These are phyloP conservation scores for Lepus timidus DNA, from an alignment of 2,113 vertebrate species.

Conservation along the genomic window DNA sequence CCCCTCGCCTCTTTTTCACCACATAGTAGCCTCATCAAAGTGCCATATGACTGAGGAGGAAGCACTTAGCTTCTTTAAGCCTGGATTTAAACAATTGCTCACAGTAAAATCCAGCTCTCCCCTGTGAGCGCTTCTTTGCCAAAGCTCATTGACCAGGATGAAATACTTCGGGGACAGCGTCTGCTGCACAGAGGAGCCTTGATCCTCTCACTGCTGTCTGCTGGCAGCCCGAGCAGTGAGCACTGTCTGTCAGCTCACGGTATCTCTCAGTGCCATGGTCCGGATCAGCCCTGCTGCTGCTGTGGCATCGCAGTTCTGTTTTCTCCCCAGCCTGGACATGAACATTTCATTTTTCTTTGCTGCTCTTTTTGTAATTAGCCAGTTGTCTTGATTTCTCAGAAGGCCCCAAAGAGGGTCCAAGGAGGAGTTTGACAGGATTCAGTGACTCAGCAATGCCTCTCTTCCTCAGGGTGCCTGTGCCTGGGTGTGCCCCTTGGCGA, in stretches of 20 bases:
- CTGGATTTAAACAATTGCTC: constrained; percentile 84
- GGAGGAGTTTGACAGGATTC: background rate
- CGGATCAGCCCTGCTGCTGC: constrained; percentile 75
- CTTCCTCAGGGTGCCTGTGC: background rate
- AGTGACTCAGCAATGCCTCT: background rate
- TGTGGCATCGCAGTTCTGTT: background rate
- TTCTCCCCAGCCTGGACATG: constrained; percentile 3
- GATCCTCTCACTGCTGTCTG: constrained; percentile 78
- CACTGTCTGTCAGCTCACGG: constrained; percentile 75
- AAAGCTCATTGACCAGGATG: constrained; percentile 80
- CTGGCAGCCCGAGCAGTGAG: constrained; percentile 76
- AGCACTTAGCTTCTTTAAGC: constrained; percentile 81
- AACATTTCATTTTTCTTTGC: constrained; percentile 39
- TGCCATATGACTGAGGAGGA: background rate
- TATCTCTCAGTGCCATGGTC: constrained; percentile 61
- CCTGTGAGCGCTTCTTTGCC: constrained; percentile 73
- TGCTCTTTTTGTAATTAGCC: constrained; percentile 34
- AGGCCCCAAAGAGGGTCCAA: background rate
- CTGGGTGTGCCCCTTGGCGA: background rate
- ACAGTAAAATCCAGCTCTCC: constrained; percentile 78
- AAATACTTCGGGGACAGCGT: constrained; percentile 75
- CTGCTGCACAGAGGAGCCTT: constrained; percentile 78
- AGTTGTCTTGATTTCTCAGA: constrained; percentile 27
- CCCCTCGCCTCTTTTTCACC: background rate
- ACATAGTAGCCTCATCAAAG: background rate